Evolutionary conservation across 53 echinoderm and acorn worm species (phyloP).

Genomic region (Echinometra lucunter): DNA sequence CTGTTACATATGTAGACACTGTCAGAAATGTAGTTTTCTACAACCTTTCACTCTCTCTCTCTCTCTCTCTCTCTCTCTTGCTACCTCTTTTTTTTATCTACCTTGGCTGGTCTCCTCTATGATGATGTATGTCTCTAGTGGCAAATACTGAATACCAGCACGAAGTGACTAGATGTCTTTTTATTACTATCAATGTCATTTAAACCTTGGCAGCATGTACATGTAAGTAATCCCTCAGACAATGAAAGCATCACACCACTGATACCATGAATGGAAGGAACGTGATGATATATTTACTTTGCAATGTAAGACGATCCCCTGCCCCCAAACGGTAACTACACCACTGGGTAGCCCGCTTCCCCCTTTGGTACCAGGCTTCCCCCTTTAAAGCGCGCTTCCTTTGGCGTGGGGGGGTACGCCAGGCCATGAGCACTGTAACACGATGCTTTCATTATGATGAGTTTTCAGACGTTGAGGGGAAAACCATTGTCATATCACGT

Average conservation of each 20-base stretch:
- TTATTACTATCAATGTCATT: background rate
- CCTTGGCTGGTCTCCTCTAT: background rate
- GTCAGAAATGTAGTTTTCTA: background rate
- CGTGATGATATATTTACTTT: constrained; percentile 50
- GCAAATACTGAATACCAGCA: constrained; percentile 10
- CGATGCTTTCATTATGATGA: constrained; percentile 52
- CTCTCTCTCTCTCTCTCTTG: background rate
- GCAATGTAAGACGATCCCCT: constrained; percentile 47
- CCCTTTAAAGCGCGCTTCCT: constrained; percentile 48
- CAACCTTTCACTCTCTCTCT: too few relatives aligned
- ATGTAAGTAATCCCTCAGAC: constrained; percentile 50
- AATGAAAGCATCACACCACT: constrained; percentile 29
- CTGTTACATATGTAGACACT: background rate
- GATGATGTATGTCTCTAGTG: background rate
- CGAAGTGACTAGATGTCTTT: background rate
- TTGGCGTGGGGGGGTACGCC: background rate
- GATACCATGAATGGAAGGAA: constrained; percentile 23
- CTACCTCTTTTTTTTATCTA: background rate
- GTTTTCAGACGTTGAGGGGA: constrained; percentile 51
- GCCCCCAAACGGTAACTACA: constrained; percentile 25
- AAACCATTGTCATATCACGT: constrained; percentile 64
- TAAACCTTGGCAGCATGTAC: constrained; percentile 17
- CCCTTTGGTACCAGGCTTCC: constrained; percentile 10
- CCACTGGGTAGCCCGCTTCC: background rate
- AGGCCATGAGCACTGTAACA: constrained; percentile 21